Evolutionary conservation across 1,140 invertebrate genomes (phyloP), one percentile per base, ranked within the genome.

Genomic region (Drosophila punjabiensis): DNA sequence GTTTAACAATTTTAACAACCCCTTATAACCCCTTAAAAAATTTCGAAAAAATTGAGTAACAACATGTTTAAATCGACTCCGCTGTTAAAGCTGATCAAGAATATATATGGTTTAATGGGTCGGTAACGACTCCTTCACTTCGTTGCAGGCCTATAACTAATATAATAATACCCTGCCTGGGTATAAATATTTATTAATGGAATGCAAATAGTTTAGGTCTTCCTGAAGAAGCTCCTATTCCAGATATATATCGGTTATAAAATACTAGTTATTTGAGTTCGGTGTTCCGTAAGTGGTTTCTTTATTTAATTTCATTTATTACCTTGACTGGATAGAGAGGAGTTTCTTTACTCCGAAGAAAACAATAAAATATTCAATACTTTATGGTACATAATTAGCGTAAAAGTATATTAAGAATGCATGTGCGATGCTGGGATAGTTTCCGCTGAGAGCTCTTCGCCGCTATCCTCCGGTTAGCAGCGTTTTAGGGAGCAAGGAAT

Each of bases 291-390:
- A 64, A 67, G 55, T 61, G 39, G 41, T 53, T 28, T 41, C 65
- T 80, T 59, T 71, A 60, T 76, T 64, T 48, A 37, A 56, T 30
- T 55, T 48, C 30, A 73, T 37, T 43, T 53, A 30, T 41, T 43
- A n/a, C 73, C 39, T 52, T 30, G 41, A 30, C 13, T 32, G 35
- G 9, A 55, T 69, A 45, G 28, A 37, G 55, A 13, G 58, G 67
- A 48, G 70, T 52, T 52, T 33, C 53, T 50, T 56, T 37, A 56
- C 71, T 85, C 79, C 66, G 24, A 58, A 47, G 56, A 39, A 74
- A 63, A 80, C 71, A 83, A 83, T 79, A 83, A 84, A 81, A 85
- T 81, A 77, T 74, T 76, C 61, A 69, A 69, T 71, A 84, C 82
- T 84, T 77, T 86, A 69, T 76, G 52, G 65, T 79, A 83, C 37